Conservation (phyloP, 1,140 invertebrate species). For the Caenorhabditis brenneri region DNA sequence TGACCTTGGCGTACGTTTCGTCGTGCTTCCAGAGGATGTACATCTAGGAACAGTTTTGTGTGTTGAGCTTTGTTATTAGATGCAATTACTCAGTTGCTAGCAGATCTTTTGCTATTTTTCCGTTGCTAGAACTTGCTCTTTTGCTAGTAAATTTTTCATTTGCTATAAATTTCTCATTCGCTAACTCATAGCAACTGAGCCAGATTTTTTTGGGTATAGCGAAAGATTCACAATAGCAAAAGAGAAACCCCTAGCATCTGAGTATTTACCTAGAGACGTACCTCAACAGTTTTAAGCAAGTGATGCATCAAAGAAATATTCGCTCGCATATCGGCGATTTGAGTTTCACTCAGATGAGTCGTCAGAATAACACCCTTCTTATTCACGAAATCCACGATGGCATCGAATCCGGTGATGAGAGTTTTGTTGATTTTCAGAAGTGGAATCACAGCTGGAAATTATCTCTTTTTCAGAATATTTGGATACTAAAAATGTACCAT, state of each 20-base stretch:
- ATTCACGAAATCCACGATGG: constrained; percentile 85
- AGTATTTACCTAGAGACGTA: constrained; percentile 10
- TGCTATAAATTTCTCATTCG: no score
- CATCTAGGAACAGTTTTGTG: constrained; percentile 73
- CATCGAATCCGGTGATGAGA: constrained; percentile 86
- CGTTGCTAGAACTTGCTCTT: no score
- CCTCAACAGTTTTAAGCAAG: constrained; percentile 65
- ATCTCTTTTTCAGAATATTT: no score
- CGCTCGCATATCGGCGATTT: constrained; percentile 89
- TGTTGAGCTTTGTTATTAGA: background rate
- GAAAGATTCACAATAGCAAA: no score
- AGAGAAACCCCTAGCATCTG: no score
- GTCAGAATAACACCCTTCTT: constrained; percentile 79
- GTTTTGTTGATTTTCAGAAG: constrained; percentile 88
- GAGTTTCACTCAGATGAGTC: constrained; percentile 77
- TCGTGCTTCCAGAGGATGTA: constrained; percentile 87
- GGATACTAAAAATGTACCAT: constrained; percentile 73
- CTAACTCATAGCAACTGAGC: no score
- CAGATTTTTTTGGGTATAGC: no score
- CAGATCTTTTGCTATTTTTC: no score
- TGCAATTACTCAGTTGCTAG: no score
- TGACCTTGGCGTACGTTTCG: constrained; percentile 80
- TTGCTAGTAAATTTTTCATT: no score
- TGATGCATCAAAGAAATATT: constrained; percentile 79
- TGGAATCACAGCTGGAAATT: constrained; percentile 80